Evolutionary conservation across 2,888 invertebrate species (phyloP), one percentile per base, ranked within the genome.

Genomic region (Diogma glabrata): DNA sequence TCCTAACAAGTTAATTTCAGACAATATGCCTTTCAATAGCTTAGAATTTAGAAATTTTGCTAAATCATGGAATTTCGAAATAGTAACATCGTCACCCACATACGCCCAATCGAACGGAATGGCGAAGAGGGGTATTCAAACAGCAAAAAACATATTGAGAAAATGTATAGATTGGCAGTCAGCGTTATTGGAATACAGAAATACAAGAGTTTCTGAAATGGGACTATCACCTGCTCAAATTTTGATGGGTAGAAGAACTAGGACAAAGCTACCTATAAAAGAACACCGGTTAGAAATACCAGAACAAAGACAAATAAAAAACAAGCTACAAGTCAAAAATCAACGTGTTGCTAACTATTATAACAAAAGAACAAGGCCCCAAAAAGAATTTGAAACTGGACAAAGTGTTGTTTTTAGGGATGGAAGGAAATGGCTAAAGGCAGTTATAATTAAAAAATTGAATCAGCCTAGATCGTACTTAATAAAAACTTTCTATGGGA

Each of bases 71-170:
- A 46, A 53, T 22, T 53, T 56, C 33, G 30, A 55, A 14, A 55
- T 55, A 26, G 51, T 53, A 8, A 54, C 53, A 12, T 51, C 54
- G 3, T 54, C 51, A 47, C 55, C 58, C 10, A 53, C 54, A 26
- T 23, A 54, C 9, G 51, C 54, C 9, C 52, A 54, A 47, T 56
- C 57, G 9, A 58, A 58, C 40, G 56, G 57, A 9, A 46, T 56
- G 17, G 52, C 54, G 12, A 54, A 57, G 52, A 47, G 56, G 30
- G 51, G 52, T 17, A 45, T 56, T 24, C 52, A 55, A 36, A 55
- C 51, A 17, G 4, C 16, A 16, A 40, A 40, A 40, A 17, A 5
- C 8, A 20, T 20, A 43, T 43, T 20, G 20, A 10, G 12, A 43
- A 43, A 33, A 33, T 12, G 14, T 2, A 33, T 2, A 6, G 8